Base-by-base conservation (phyloP, 1,140 invertebrate species). In the Drosophila dunni region DNA sequence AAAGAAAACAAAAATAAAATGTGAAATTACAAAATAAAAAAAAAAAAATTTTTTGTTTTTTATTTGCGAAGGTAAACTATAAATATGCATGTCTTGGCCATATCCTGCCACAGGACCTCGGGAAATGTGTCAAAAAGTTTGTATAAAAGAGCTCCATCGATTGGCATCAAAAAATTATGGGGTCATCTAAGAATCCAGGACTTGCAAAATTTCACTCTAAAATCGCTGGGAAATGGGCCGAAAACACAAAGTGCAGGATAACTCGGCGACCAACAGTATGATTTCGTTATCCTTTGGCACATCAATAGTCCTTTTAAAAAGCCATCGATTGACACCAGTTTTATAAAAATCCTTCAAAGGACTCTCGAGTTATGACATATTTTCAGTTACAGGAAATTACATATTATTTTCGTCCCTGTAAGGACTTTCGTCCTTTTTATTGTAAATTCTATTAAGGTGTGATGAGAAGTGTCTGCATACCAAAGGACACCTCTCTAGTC, bases 1-100 rank as follows among this genome's bases (percentile, higher is more conserved):
- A 89, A 77, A 74, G 78, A 15, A 79, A 76, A 61, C 45, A 58
- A 71, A 88, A 88, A 88, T 88, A 85, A 89, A 90, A 85, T 86
- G 86, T 90, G 86, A 90, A 90, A 90, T 77, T 68, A 67, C 65
- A 40, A 62, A 56, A 63, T 44, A 75, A 13, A 5, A 17, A 75
- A 13, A 5, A 17, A 3, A 1, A 20, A 34, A 4, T 40, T 48
- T 11, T 38, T 56, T 48, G 8, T 36, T 56, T 17, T 9, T 15
- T 29, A 0, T 53, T 53, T 15, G 29, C 15, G 29, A 1, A 53
- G 8, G 5, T 2, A 13, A 29, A 42, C 5, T 42, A 13, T 13
- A 42, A 4, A 1, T 11, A 40, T 4, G 38, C 8, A 40, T 40
- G 38, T 42, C 40, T 40, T 40, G 9, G 38, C 10, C 8, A 40